Conservation (phyloP, 2,113 vertebrate species). For the Rhea americana region DNA sequence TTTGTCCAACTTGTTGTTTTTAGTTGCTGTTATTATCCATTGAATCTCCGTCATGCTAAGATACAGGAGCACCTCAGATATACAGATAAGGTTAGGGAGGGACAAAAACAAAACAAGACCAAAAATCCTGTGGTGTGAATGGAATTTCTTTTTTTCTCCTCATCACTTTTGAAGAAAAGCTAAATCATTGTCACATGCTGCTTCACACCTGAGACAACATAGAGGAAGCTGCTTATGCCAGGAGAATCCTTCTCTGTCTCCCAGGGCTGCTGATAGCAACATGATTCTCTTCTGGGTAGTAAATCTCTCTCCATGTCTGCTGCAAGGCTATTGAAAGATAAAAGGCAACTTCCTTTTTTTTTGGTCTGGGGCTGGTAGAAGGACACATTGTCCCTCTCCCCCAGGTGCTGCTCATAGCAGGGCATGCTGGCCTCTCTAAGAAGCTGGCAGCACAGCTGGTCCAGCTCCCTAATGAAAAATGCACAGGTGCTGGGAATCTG, state of each 20-base stretch:
- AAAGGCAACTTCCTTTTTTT: background rate
- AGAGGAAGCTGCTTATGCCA: background rate
- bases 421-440: background rate
- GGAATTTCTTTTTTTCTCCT: background rate
- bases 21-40: background rate
- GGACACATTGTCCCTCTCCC: background rate
- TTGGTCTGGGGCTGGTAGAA: background rate
- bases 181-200: background rate
- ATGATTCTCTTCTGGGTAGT: rapidly evolving
- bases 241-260: rapidly evolving
- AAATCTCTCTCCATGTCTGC: background rate
- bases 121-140: background rate
- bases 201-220: background rate
- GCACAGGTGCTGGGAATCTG: background rate
- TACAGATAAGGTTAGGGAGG: background rate
- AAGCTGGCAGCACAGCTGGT: background rate
- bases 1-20: background rate
- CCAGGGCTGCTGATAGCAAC: background rate
- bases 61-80: background rate
- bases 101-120: background rate
- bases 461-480: background rate
- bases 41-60: background rate
- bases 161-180: background rate
- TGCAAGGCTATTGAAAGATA: rapidly evolving
- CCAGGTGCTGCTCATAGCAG: background rate